Percentiles rank a stretch among this genome's conserved stretches.
These are phyloP conservation scores for Petromus typicus DNA, from an alignment of 2,113 vertebrate species.

Conservation along the genomic window DNA sequence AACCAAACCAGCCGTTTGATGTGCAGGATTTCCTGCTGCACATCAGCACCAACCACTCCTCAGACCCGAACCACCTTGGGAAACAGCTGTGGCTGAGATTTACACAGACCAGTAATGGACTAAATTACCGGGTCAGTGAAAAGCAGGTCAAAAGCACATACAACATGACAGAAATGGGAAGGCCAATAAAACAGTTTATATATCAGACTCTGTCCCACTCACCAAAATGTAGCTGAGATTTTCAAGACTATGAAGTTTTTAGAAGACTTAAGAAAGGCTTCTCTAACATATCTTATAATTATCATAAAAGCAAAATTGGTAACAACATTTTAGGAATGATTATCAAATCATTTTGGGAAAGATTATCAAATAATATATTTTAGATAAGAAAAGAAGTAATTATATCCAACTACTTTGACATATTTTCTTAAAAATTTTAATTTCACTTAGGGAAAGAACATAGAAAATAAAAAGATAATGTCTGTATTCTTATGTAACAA, in stretches of 20 bases:
- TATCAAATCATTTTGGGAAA: not conserved
- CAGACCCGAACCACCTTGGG: slow-evolving; percentile 75
- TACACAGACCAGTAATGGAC: slow-evolving; percentile 75
- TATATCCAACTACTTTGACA: not conserved
- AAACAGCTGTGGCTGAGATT: slow-evolving; percentile 78
- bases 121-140: slow-evolving; percentile 67
- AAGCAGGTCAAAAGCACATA: slow-evolving; percentile 66
- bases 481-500: not conserved
- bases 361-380: not conserved
- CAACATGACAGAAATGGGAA: slow-evolving; percentile 69
- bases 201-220: slow-evolving; percentile 35
- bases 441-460: not conserved
- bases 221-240: slow-evolving; percentile 17
- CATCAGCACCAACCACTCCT: slow-evolving; percentile 73
- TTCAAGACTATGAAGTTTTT: slow-evolving; percentile 41
- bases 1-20: slow-evolving; percentile 74
- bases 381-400: not conserved
- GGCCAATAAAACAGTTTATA: slow-evolving; percentile 64
- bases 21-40: slow-evolving; percentile 69
- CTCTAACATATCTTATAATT: not conserved
- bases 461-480: not conserved
- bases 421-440: not conserved
- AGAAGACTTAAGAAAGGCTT: not conserved
- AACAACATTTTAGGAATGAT: not conserved
- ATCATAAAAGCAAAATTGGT: slow-evolving; percentile 10